Conservation (phyloP, 1,140 invertebrate genomes). For the Eriosoma lanigerum region DNA sequence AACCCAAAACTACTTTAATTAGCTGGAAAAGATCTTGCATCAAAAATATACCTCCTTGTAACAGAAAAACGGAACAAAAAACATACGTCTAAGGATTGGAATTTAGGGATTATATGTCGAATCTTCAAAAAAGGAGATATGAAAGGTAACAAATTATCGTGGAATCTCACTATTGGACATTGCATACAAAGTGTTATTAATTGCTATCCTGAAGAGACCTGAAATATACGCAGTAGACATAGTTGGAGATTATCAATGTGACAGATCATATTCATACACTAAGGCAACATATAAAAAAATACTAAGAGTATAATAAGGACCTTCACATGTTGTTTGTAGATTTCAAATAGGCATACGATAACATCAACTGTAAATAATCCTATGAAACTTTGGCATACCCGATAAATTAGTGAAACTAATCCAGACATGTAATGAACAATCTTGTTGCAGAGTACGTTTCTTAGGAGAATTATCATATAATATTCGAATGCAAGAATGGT, state of each 20-base stretch:
- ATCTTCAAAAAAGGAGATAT: constrained; percentile 18
- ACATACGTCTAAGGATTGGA: neutral
- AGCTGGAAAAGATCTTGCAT: neutral
- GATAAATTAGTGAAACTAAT: neutral
- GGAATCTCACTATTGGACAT: constrained; percentile 5
- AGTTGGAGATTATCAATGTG: neutral
- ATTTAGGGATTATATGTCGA: neutral
- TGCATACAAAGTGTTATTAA: constrained; percentile 1
- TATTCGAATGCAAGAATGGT: neutral
- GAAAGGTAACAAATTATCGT: constrained; percentile 16
- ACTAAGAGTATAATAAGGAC: neutral
- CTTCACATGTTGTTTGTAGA: constrained; percentile 1
- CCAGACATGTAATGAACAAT: neutral
- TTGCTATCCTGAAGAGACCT: neutral
- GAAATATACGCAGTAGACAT: constrained; percentile 7
- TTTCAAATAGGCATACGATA: neutral
- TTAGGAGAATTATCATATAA: neutral
- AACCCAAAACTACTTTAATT: neutral
- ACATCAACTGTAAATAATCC: neutral
- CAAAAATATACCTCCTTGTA: neutral
- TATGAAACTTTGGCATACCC: neutral
- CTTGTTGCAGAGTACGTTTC: neutral
- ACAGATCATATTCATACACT: neutral
- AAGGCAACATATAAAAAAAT: neutral
- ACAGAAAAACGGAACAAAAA: neutral